Percentiles rank a stretch among this genome's conserved stretches.
These are phyloP conservation scores for Hypolimnas misippus DNA, from an alignment of 2,888 invertebrate genomes.

Conservation along the genomic window DNA sequence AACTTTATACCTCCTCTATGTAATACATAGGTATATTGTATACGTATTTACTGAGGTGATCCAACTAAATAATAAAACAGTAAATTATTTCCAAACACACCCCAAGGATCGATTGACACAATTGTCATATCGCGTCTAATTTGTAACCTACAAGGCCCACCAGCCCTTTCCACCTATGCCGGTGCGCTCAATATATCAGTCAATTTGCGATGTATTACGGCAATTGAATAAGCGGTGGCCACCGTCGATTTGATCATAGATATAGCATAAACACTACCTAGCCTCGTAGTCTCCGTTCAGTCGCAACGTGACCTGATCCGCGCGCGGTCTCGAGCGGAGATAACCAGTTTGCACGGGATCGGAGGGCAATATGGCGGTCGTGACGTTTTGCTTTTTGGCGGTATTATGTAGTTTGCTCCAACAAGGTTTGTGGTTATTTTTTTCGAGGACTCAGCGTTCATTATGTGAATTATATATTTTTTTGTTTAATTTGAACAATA, in stretches of 20 bases:
- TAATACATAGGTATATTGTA: too few relatives aligned
- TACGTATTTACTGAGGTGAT: too few relatives aligned
- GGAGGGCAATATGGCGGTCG: slow-evolving; percentile 61
- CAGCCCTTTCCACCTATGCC: slow-evolving; percentile 19
- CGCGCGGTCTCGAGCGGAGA: slow-evolving; percentile 59
- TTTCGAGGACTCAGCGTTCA: slow-evolving; percentile 10
- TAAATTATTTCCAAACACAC: not conserved
- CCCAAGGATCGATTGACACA: not conserved
- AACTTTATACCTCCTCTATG: too few relatives aligned
- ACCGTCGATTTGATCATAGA: slow-evolving; percentile 45
- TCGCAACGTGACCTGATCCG: slow-evolving; percentile 42
- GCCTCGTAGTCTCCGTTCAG: slow-evolving; percentile 44
- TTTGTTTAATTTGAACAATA: too few relatives aligned
- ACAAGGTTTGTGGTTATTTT: slow-evolving; percentile 67
- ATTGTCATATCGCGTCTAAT: not conserved
- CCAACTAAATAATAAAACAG: too few relatives aligned
- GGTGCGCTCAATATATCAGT: slow-evolving; percentile 38
- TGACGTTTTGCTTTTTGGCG: slow-evolving; percentile 69
- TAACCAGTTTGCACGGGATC: slow-evolving; percentile 50
- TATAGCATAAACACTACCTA: slow-evolving; percentile 45
- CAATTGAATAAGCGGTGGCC: slow-evolving; percentile 74
- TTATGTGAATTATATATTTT: not conserved
- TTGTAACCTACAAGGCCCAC: too few relatives aligned
- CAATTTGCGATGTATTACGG: slow-evolving; percentile 65
- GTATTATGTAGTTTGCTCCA: slow-evolving; percentile 76